Evolutionary conservation across 2,888 invertebrate genomes (phyloP).

Genomic region (Stratiomys singularior): DNA sequence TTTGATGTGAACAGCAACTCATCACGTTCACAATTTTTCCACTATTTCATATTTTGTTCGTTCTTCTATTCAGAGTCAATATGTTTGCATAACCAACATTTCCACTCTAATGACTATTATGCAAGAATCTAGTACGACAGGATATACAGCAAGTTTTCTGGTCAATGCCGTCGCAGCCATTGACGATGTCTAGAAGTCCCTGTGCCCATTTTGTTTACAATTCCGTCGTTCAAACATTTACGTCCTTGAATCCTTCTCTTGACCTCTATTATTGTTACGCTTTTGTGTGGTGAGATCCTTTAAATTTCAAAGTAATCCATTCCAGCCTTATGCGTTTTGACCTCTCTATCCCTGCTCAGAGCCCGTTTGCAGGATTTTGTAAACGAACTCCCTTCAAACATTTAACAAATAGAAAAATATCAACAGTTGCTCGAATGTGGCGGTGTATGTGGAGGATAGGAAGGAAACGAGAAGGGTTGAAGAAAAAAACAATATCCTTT

Average conservation of each 20-base stretch:
- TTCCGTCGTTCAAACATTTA: not conserved
- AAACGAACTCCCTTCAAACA: not conserved
- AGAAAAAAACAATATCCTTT: not conserved
- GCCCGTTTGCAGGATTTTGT: not conserved
- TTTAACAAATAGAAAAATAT: not conserved
- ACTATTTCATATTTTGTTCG: not conserved
- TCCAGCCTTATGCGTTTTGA: not conserved
- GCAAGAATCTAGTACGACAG: not conserved
- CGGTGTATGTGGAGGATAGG: not conserved
- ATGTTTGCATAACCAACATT: slow-evolving; percentile 10
- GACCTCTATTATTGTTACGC: not conserved
- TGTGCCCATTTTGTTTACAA: not conserved
- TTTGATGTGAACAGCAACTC: no score
- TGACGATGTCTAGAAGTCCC: slow-evolving; percentile 5
- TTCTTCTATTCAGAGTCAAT: slow-evolving; percentile 1
- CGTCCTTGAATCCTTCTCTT: slow-evolving; percentile 3
- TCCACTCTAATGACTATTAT: not conserved
- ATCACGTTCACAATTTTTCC: not conserved
- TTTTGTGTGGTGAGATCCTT: not conserved
- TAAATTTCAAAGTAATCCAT: slow-evolving; percentile 10
- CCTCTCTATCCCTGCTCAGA: not conserved
- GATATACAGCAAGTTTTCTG: not conserved
- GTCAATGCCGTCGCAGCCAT: not conserved
- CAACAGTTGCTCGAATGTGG: not conserved
- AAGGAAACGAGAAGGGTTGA: not conserved